These are phyloP conservation scores for Beaufortia kweichowensis DNA, from an alignment of 2,113 vertebrate genomes.

Conservation along the genomic window DNA sequence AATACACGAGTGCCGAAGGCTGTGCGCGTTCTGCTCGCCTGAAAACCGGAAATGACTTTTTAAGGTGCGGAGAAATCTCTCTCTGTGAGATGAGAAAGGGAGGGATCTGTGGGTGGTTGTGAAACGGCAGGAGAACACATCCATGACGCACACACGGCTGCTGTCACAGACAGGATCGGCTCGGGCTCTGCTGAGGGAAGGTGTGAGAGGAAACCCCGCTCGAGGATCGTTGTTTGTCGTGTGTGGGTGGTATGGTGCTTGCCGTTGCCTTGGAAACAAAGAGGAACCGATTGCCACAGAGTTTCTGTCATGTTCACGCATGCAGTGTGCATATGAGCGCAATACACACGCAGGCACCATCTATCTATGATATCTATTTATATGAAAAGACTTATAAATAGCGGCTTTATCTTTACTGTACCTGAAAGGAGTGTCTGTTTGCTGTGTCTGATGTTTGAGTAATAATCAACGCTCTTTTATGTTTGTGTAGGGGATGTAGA, in stretches of 20 bases:
- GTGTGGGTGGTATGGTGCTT: not conserved
- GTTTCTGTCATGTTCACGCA: conserved; percentile 44
- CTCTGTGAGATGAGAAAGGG: conserved; percentile 10
- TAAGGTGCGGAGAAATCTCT: conserved; percentile 43
- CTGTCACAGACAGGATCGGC: conserved; percentile 60
- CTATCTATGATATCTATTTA: not conserved
- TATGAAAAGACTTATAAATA: not conserved
- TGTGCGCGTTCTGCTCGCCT: not conserved
- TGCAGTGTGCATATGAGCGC: not conserved
- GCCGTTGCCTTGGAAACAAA: conserved; percentile 48
- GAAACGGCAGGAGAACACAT: conserved; percentile 43
- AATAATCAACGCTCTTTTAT: not conserved
- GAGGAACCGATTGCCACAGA: not conserved
- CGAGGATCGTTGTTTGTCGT: not conserved
- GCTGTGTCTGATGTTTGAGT: not conserved
- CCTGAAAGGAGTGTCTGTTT: conserved; percentile 3
- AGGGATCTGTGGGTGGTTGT: conserved; percentile 33
- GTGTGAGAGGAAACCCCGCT: conserved; percentile 67
- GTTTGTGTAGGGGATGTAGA: not conserved
- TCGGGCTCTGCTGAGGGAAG: conserved; percentile 39
- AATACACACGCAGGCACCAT: not conserved
- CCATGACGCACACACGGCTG: conserved; percentile 38
- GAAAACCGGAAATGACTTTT: conserved; percentile 51
- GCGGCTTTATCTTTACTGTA: not conserved
- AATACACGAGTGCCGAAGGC: not conserved